Conservation (phyloP, 1,140 invertebrate species). For the Dermatophagoides farinae region DNA sequence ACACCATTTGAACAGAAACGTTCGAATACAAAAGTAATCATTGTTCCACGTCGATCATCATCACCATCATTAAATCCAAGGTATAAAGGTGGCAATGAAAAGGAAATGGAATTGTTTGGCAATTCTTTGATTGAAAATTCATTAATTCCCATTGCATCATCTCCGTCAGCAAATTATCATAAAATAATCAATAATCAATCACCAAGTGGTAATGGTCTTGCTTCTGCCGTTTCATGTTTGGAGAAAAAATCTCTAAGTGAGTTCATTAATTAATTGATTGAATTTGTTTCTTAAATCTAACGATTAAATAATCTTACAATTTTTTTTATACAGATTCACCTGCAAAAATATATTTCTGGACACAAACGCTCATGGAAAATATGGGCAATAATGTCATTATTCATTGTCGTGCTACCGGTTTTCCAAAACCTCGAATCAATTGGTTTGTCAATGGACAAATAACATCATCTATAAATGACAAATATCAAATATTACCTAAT, state of each 20-base stretch:
- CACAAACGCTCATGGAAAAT: conserved; percentile 28
- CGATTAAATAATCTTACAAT: not conserved
- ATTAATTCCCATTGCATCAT: not conserved
- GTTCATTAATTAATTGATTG: not conserved
- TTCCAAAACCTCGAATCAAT: conserved; percentile 36
- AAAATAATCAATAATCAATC: not conserved
- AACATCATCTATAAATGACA: conserved; percentile 15
- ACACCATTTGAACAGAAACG: conserved; percentile 34
- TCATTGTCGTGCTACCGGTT: conserved; percentile 44
- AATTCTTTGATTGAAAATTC: not conserved
- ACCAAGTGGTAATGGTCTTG: not conserved
- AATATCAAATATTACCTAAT: conserved; percentile 35
- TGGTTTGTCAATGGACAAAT: conserved; percentile 42
- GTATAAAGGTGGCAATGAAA: not conserved
- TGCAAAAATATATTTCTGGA: conserved; percentile 30
- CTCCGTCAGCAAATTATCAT: not conserved
- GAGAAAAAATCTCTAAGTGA: conserved; percentile 16
- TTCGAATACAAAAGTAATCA: conserved; percentile 23
- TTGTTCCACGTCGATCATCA: conserved; percentile 5
- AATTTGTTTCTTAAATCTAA: not conserved
- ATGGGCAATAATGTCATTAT: conserved; percentile 41
- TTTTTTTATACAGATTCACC: conserved; percentile 22
- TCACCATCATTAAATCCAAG: not conserved
- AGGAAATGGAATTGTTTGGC: not conserved
- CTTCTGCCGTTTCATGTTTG: conserved; percentile 10